phyloP scores from a whole-genome alignment of 1,140 invertebrate genomes.

The Pissodes strobi region DNA sequence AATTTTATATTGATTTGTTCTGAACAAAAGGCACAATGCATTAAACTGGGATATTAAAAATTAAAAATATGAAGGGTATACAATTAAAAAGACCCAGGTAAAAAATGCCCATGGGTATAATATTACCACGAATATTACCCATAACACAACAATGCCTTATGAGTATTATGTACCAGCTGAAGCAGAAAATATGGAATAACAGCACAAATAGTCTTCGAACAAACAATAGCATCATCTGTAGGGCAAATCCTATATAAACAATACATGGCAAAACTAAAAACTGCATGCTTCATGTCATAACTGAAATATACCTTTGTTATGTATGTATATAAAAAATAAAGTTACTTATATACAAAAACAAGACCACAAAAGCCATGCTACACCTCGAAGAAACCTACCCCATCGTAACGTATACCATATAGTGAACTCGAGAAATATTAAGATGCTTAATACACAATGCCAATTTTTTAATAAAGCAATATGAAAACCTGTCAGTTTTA shows the following conservation, averaged over 20 bases:
- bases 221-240: slow-evolving; percentile 20
- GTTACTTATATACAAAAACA: neutral
- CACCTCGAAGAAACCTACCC: slow-evolving; percentile 38
- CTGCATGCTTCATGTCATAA: slow-evolving; percentile 24
- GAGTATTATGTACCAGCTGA: slow-evolving; percentile 18
- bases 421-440: slow-evolving; percentile 10
- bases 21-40: slow-evolving; percentile 27
- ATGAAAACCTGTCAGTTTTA: slow-evolving; percentile 38
- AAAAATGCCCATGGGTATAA: slow-evolving; percentile 36
- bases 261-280: slow-evolving; percentile 13
- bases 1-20: slow-evolving; percentile 25
- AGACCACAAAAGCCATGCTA: slow-evolving; percentile 27
- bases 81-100: slow-evolving; percentile 35
- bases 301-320: slow-evolving; percentile 3
- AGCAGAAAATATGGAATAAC: slow-evolving; percentile 40
- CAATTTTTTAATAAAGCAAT: slow-evolving; percentile 35
- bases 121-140: slow-evolving; percentile 38
- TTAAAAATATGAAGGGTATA: slow-evolving; percentile 38
- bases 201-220: slow-evolving; percentile 15
- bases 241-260: slow-evolving; percentile 11
- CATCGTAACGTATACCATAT: slow-evolving; percentile 29
- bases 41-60: slow-evolving; percentile 10
- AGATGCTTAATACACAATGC: slow-evolving; percentile 24
- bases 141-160: slow-evolving; percentile 22
- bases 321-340: neutral